Percentiles rank a stretch among this genome's conserved stretches.
Conservation (phyloP, 2,113 vertebrate genomes). For the Scopus umbretta region DNA sequence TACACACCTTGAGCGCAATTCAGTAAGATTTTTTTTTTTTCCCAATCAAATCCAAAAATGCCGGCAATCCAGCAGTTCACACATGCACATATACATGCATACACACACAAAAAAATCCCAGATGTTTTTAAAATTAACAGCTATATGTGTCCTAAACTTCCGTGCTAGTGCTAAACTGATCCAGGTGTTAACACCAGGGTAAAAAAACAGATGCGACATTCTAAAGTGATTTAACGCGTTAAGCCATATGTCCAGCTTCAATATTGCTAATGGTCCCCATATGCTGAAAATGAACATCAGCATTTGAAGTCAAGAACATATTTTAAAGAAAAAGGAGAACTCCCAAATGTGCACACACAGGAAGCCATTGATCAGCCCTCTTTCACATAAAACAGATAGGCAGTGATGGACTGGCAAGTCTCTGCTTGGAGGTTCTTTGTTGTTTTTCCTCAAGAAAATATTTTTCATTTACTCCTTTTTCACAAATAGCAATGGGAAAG, state of each 20-base stretch:
- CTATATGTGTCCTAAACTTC: constrained; percentile 56
- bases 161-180: constrained; percentile 69
- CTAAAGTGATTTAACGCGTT: constrained; percentile 65
- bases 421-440: not conserved
- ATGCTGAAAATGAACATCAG: constrained; percentile 58
- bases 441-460: not conserved
- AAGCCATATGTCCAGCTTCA: constrained; percentile 64
- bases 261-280: constrained; percentile 62
- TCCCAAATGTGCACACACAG: constrained; percentile 18
- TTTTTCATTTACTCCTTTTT: not conserved
- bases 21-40: not conserved
- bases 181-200: constrained; percentile 71
- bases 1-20: not conserved
- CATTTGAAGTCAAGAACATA: constrained; percentile 25
- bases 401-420: not conserved
- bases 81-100: not conserved
- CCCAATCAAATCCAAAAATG: constrained; percentile 16
- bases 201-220: constrained; percentile 61
- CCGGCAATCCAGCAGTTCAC: constrained; percentile 27
- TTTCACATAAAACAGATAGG: constrained; percentile 7
- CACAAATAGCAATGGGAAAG: not conserved
- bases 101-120: constrained; percentile 17
- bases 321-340: constrained; percentile 37
- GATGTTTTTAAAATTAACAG: constrained; percentile 74
- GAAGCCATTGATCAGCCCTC: constrained; percentile 9